A percentile compares a stretch with the other conserved stretches of the same genome.
These are phyloP conservation scores for Drosophila guanche DNA, from an alignment of 1,140 invertebrate genomes.

Conservation along the genomic window DNA sequence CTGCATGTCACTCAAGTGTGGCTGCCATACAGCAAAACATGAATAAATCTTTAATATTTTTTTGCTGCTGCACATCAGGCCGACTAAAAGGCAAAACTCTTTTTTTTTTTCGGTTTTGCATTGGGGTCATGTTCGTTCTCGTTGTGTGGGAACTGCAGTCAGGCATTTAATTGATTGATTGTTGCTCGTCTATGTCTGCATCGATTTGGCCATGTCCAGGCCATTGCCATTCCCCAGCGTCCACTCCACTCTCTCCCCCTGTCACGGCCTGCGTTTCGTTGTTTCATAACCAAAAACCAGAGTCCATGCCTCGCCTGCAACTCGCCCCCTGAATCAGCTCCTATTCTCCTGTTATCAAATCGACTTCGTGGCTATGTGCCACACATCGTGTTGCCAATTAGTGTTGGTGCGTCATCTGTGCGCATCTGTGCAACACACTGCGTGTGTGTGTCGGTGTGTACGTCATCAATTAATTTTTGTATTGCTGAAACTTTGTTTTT, in stretches of 20 bases:
- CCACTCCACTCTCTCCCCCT: neutral
- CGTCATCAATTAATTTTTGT: slow-evolving; percentile 77
- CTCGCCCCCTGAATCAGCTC: slow-evolving; percentile 15
- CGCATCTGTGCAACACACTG: neutral
- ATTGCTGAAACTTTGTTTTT: slow-evolving; percentile 61
- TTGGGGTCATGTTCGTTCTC: slow-evolving; percentile 20
- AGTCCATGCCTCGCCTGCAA: neutral
- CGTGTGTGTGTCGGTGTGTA: slow-evolving; percentile 36
- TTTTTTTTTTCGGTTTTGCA: slow-evolving; percentile 12
- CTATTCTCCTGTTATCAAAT: slow-evolving; percentile 63
- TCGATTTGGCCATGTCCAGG: slow-evolving; percentile 56
- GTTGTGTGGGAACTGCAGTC: slow-evolving; percentile 49
- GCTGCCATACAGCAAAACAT: slow-evolving; percentile 21
- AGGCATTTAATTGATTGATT: slow-evolving; percentile 79
- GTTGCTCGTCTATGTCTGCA: slow-evolving; percentile 76
- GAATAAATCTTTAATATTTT: slow-evolving; percentile 61
- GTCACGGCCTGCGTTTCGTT: slow-evolving; percentile 15
- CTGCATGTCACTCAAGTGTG: slow-evolving; percentile 27
- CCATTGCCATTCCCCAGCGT: neutral
- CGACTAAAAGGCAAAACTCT: slow-evolving; percentile 44
- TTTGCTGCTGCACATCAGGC: neutral
- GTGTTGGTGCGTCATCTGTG: slow-evolving; percentile 67
- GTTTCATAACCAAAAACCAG: slow-evolving; percentile 61
- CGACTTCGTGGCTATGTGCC: slow-evolving; percentile 55
- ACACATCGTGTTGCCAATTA: slow-evolving; percentile 60